Evolutionary conservation across 1,140 invertebrate genomes (phyloP).

Genomic region (Orius insidiosus): DNA sequence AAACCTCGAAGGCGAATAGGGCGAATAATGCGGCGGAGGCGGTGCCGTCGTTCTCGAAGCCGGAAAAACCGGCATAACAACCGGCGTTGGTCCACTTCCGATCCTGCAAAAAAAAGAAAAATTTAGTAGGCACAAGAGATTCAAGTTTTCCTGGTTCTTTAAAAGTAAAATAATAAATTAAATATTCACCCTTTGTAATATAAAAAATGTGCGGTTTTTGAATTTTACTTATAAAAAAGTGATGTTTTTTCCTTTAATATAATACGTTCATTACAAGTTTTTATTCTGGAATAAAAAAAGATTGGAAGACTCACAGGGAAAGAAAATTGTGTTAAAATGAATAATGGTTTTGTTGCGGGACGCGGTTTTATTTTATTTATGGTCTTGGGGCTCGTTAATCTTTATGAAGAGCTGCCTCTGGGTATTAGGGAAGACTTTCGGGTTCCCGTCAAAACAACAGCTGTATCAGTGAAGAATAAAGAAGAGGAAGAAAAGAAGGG

Average conservation of each 20-base stretch:
- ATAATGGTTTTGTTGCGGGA: slow-evolving; percentile 2
- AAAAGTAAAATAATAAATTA: no score
- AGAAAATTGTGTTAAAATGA: neutral
- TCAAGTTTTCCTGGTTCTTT: no score
- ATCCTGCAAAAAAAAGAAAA: slow-evolving; percentile 7
- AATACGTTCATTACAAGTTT: neutral
- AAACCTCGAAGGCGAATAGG: slow-evolving; percentile 77
- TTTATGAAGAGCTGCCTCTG: neutral
- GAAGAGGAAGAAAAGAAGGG: no score
- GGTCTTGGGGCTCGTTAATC: neutral
- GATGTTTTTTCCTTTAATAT: neutral
- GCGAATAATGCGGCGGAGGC: slow-evolving; percentile 55
- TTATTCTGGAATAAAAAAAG: neutral
- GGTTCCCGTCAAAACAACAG: no score
- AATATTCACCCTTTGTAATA: no score
- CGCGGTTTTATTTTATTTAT: slow-evolving; percentile 4
- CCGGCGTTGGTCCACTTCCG: slow-evolving; percentile 26
- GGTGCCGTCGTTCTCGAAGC: slow-evolving; percentile 47
- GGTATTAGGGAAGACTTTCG: no score
- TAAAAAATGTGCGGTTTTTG: no score
- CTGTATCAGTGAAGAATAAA: no score
- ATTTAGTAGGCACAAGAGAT: no score
- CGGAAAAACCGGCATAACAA: slow-evolving; percentile 65
- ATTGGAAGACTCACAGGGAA: slow-evolving; percentile 1
- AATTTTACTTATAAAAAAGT: no score